Evolutionary conservation across 2,113 vertebrate genomes (phyloP), one percentile per base, ranked within the genome.

Genomic region (Neolamprologus toae): DNA sequence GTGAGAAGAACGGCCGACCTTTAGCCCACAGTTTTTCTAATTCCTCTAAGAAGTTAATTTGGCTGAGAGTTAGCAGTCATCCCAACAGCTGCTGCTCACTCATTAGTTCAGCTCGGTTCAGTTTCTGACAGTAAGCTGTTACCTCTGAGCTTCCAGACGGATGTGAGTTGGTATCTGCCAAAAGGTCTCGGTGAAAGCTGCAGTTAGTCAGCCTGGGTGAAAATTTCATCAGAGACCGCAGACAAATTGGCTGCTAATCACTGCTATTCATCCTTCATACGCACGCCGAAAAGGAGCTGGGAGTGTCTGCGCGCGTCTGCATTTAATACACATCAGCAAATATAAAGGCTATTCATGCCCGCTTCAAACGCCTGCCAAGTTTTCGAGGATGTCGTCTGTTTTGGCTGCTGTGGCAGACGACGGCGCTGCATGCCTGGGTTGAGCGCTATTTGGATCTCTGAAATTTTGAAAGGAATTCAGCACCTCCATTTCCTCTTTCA

Each of bases 121-220:
- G 73, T 80, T 54, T 76, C 89, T 89, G 89, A 88, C 94, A 85
- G 88, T 7, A 21, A 91, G 90, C 87, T 51, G 51, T 90, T 94
- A 95, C 94, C 94, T 95, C 90, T 93, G 93, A 95, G 92, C 91
- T 86, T 81, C 86, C 88, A 94, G 92, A 87, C 71, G 83, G 88
- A 92, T 66, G 83, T 81, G 88, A 88, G 86, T 71, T 66, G 26
- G 81, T n/a, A 81, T 71, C 85, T 83, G 87, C 80, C 84, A 91
- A 84, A 86, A 91, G 90, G 90, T 92, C 89, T 61, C 3, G 61
- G 49, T 84, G 81, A 90, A 81, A 85, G 81, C 76, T 23, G 61
- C 6, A 82, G 86, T 88, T 81, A 81, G 82, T 87, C 86, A 82
- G 82, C 88, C 53, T 17, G 84, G 76, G 51, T 71, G 26, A 57